Base-by-base conservation (phyloP, 2,113 vertebrate species). In the Peucedramus taeniatus region DNA sequence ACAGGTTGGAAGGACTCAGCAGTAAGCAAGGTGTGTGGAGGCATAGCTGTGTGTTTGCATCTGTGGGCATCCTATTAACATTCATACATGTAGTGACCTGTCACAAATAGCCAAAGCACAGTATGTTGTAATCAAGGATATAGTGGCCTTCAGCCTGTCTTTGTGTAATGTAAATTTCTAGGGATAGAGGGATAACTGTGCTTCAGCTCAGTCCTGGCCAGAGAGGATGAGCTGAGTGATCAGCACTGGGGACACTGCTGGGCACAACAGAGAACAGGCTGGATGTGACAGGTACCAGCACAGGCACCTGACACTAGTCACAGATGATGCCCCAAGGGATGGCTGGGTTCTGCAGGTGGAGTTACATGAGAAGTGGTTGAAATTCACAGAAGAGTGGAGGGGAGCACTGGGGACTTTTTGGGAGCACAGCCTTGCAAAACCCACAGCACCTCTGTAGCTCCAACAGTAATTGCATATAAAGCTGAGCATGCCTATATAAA, bases 221-320 rank as follows among this genome's bases (percentile, higher is more conserved):
- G 87, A 69, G 30, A 53, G 28, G 56, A 44, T 35, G 47, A 21
- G 28, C 51, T 63, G 47, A 61, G 24, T 11, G 42, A 53, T 5
- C 9, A 79, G 56, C 45, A 35, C 3, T 2, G 13, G 40, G 10
- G 10, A 69, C 24, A 1, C n/a, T 47, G 40, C 75, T 65, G 69
- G 70, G 31, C 18, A 33, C 2, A 3, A 22, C 10, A 15, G 13
- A 81, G 50, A 45, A 81, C 16, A 4, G 2, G 0, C 40, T 42
- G 40, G 35, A 50, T 0, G 0, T 31, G 17, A n/a, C 40, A 51
- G 75, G 28, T 24, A 16, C 23, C 54, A 51, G 19, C 0, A 0
- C 35, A 68, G 44, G 11, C 30, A 64, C 7, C 20, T 74, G 44
- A 21, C 49, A 56, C 8, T 11, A 30, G 30, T 20, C 56, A 51